Conservation (phyloP, 92 coral and sea anemone species). For the Epizoanthus illoricatus region DNA sequence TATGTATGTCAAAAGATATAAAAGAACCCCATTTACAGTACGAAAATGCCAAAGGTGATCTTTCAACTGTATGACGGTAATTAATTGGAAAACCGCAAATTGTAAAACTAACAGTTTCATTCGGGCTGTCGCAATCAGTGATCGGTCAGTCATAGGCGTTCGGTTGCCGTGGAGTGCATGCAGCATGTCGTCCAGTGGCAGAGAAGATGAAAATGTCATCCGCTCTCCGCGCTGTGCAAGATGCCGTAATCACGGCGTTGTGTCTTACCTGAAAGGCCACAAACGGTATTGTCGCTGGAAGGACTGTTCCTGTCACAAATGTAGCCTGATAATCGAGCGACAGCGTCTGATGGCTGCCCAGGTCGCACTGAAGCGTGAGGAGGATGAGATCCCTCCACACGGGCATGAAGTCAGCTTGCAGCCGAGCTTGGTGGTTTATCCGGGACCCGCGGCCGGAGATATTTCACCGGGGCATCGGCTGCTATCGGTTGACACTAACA, state of each 20-base stretch:
- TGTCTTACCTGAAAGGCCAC: conserved; percentile 87
- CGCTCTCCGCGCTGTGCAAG: conserved; percentile 94
- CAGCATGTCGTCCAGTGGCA: conserved; percentile 50
- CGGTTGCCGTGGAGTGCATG: background rate
- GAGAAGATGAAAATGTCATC: conserved; percentile 62
- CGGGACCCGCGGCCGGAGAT: conserved; percentile 15
- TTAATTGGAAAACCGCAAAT: conserved; percentile 78
- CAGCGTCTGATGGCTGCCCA: conserved; percentile 99
- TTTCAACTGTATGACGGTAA: conserved; percentile 74
- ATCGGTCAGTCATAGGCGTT: background rate
- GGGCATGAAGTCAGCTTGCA: conserved; percentile 15
- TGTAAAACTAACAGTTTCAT: conserved; percentile 81
- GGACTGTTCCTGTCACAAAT: conserved; percentile 84
- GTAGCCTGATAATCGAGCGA: conserved; percentile 93
- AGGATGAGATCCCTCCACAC: conserved; percentile 66
- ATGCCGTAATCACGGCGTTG: conserved; percentile 89
- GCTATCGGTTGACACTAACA: conserved; percentile 33
- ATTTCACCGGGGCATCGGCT: background rate
- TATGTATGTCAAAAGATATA: conserved; percentile 35
- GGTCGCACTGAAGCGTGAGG: conserved; percentile 90
- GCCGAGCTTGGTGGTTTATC: conserved; percentile 28
- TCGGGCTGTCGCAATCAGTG: conserved; percentile 51
- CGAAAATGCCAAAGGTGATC: conserved; percentile 64
- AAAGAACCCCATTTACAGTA: conserved; percentile 46
- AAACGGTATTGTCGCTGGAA: conserved; percentile 93